Evolutionary conservation across 2,797 vertebrate species (phyloP).

Genomic region (Neosalanx taihuensis): DNA sequence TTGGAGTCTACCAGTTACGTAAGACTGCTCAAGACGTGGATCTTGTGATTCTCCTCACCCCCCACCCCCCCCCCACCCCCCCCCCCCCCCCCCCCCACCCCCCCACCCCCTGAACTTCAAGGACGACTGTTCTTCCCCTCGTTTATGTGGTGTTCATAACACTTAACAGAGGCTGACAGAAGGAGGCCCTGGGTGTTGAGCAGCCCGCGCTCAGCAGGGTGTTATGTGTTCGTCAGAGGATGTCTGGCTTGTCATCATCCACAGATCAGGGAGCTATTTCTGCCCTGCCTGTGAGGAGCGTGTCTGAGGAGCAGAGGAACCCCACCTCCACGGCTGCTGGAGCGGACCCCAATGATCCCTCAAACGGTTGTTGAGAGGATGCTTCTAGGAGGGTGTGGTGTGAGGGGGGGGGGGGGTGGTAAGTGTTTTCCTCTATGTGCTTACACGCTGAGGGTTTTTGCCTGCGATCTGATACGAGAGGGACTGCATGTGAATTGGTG

Average conservation of each 20-base stretch:
- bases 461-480: neutral
- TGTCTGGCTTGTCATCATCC: conserved; percentile 58
- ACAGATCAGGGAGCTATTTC: conserved; percentile 51
- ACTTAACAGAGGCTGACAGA: no score
- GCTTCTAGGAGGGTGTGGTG: no score
- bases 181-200: no score
- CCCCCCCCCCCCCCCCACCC: no score
- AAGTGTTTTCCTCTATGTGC: no score
- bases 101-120: conserved; percentile 10
- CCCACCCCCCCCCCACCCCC: neutral
- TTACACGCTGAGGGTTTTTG: neutral
- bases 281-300: conserved; percentile 43
- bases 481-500: neutral
- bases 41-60: conserved; percentile 30
- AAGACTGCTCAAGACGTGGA: neutral
- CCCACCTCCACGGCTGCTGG: neutral
- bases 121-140: neutral
- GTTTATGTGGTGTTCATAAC: conserved; percentile 37
- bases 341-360: neutral
- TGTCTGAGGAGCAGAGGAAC: conserved; percentile 1
- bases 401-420: no score
- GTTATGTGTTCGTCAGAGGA: conserved; percentile 27
- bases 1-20: no score
- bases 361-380: neutral
- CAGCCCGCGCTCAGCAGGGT: neutral